Percentiles rank a stretch among this genome's conserved stretches.
Conservation (phyloP, 2,797 vertebrate genomes). For the Tenualosa ilisha region DNA sequence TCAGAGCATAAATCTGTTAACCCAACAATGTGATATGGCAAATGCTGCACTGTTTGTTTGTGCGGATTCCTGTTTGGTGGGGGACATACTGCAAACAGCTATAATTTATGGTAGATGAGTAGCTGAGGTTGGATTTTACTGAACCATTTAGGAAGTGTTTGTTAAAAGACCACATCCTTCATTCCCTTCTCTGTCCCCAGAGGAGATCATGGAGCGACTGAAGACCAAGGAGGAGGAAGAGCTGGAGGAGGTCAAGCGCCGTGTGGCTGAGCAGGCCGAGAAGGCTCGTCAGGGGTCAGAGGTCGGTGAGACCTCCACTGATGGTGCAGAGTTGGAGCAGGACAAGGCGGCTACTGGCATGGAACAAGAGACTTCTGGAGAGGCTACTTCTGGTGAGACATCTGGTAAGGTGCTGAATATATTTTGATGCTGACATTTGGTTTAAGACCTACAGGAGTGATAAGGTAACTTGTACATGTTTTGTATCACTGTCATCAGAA, state of each 20-base stretch:
- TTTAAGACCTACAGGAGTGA: background rate
- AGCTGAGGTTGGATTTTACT: background rate
- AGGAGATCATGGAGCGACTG: slow-evolving; percentile 83
- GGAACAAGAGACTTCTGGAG: background rate
- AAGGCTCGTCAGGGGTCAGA: slow-evolving; percentile 72
- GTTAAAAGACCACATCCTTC: background rate
- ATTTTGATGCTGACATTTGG: background rate
- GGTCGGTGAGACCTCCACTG: slow-evolving; percentile 51
- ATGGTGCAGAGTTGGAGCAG: slow-evolving; percentile 22
- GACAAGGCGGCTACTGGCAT: background rate
- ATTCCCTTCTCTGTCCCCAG: slow-evolving; percentile 62
- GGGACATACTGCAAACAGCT: too few species aligned
- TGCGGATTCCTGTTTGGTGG: too few species aligned
- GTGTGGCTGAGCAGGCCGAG: slow-evolving; percentile 71
- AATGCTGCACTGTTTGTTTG: too few species aligned
- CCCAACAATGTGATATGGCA: too few species aligned
- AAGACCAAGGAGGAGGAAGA: slow-evolving; percentile 79
- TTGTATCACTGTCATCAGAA: background rate
- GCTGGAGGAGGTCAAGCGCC: slow-evolving; percentile 73
- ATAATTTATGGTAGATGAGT: background rate
- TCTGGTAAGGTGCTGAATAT: too few species aligned
- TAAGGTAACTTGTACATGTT: background rate
- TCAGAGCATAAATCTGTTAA: background rate
- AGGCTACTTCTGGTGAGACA: background rate
- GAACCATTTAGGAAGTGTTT: background rate